Conservation (phyloP, 2,888 invertebrate genomes). For the Acleris emargana region DNA sequence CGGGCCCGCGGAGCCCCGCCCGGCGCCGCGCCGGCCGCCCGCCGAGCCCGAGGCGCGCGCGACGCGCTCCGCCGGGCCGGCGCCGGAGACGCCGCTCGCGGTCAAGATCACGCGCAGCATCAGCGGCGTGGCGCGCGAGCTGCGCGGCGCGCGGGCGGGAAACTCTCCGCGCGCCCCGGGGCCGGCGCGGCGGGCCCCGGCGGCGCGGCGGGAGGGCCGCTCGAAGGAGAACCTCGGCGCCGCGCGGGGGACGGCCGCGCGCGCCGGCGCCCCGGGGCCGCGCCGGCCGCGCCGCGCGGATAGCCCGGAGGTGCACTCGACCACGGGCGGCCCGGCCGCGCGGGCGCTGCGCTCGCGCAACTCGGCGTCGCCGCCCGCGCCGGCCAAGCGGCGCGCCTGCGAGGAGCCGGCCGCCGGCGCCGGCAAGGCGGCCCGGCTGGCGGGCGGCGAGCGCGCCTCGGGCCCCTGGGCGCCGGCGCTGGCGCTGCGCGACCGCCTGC, state of each 20-base stretch:
- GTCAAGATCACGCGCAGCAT: conserved; percentile 40
- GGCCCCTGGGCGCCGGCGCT: conserved; percentile 73
- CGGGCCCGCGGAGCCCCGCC: conserved; percentile 46
- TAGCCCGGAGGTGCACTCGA: conserved; percentile 27
- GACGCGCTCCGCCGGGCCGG: conserved; percentile 41
- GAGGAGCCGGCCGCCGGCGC: conserved; percentile 42
- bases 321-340: conserved; percentile 43
- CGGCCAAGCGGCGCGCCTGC: conserved; percentile 46
- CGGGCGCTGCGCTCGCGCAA: conserved; percentile 59
- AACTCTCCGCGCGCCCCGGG: conserved; percentile 74
- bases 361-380: conserved; percentile 46
- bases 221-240: conserved; percentile 23
- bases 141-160: conserved; percentile 64
- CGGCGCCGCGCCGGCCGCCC: conserved; percentile 45
- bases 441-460: conserved; percentile 53
- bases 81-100: conserved; percentile 36
- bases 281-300: conserved; percentile 49
- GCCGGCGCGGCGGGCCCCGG: conserved; percentile 68
- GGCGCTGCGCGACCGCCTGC: conserved; percentile 72
- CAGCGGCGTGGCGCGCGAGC: conserved; percentile 51
- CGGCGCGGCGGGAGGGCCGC: conserved; percentile 56
- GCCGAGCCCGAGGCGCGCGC: conserved; percentile 33
- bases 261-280: conserved; percentile 55
- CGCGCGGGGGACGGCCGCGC: conserved; percentile 57
- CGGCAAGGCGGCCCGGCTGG: conserved; percentile 46